A percentile compares a stretch with the other conserved stretches of the same genome.
Evolutionary conservation across 2,113 vertebrate genomes (phyloP).

Genomic region (Nansenia antarctica): DNA sequence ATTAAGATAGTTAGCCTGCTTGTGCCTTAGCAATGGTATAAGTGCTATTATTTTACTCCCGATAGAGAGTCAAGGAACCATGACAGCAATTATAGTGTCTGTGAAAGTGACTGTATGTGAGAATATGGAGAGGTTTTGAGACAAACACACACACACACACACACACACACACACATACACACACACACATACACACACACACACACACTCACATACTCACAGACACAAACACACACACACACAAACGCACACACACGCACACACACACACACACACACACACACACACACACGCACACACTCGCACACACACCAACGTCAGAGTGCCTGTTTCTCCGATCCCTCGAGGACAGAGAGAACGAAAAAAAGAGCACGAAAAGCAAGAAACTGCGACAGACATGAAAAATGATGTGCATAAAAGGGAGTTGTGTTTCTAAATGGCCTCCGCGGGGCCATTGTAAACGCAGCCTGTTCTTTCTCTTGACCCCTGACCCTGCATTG

Average conservation of each 20-base stretch:
- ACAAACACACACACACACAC: background rate
- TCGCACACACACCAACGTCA: background rate
- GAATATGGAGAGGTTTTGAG: background rate
- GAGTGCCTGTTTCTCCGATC: no score
- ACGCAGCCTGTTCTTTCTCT: slow-evolving; percentile 65
- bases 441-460: slow-evolving; percentile 56
- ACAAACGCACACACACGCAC: background rate
- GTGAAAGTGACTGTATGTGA: background rate
- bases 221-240: background rate
- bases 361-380: background rate
- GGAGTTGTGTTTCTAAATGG: slow-evolving; percentile 43
- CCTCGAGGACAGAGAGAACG: background rate
- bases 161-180: background rate
- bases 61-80: background rate
- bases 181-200: background rate
- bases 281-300: background rate
- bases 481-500: slow-evolving; percentile 62
- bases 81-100: background rate
- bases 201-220: background rate
- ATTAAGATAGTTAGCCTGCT: background rate
- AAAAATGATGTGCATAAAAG: slow-evolving; percentile 19
- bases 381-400: slow-evolving; percentile 25
- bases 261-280: background rate
- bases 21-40: background rate
- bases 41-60: background rate